Evolutionary conservation across 1,140 invertebrate species (phyloP).

Genomic region (Trichonephila clavipes): DNA sequence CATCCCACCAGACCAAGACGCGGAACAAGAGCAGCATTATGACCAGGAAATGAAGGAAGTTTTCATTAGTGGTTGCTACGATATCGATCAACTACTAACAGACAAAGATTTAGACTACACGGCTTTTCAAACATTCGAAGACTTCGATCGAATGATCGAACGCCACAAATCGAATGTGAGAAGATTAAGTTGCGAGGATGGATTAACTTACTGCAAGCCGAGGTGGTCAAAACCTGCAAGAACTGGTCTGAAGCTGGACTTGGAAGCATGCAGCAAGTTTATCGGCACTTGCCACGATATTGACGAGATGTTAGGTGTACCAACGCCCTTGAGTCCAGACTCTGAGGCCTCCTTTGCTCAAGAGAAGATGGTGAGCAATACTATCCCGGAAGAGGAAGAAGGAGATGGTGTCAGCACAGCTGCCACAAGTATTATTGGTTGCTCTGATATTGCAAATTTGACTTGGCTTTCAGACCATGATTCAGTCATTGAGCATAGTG

Average conservation of each 20-base stretch:
- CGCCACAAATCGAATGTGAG: conserved; percentile 40
- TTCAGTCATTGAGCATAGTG: background rate
- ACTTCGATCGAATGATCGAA: conserved; percentile 53
- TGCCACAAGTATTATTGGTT: background rate
- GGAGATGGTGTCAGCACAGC: background rate
- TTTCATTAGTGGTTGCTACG: background rate
- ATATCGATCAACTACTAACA: conserved; percentile 30
- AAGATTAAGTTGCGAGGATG: background rate
- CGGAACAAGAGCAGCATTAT: background rate
- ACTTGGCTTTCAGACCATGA: background rate
- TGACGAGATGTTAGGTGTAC: conserved; percentile 77
- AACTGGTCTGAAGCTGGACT: background rate
- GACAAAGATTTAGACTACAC: background rate
- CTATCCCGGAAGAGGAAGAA: background rate
- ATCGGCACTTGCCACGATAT: conserved; percentile 78
- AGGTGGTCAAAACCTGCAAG: conserved; percentile 7
- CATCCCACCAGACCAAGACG: background rate
- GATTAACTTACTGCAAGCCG: background rate
- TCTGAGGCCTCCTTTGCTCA: background rate
- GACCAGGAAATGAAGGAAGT: background rate
- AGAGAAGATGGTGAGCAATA: background rate
- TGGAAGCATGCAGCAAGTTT: conserved; percentile 51
- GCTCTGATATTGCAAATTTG: background rate
- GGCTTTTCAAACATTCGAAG: conserved; percentile 55
- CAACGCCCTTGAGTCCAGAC: conserved; percentile 72